phyloP scores from a whole-genome alignment of 2,797 vertebrate genomes.

The Serranus cabrilla region DNA sequence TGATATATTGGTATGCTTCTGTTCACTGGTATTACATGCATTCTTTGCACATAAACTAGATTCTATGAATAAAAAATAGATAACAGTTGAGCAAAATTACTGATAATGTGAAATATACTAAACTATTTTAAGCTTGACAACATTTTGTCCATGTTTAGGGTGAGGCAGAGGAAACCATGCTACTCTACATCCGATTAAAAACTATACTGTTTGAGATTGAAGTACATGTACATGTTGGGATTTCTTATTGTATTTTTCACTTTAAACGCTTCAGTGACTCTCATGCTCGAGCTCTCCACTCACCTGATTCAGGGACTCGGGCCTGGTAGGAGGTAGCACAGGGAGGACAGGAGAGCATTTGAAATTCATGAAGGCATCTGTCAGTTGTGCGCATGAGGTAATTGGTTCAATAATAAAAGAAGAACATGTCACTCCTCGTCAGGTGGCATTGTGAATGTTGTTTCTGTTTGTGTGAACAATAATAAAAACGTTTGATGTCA shows the following conservation, averaged over 20 bases:
- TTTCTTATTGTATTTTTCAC: slow-evolving; percentile 37
- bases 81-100: not conserved
- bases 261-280: slow-evolving; percentile 55
- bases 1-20: not conserved
- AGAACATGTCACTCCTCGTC: slow-evolving; percentile 65
- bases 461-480: slow-evolving; percentile 70
- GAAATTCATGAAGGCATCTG: slow-evolving; percentile 73
- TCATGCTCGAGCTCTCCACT: slow-evolving; percentile 35
- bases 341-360: slow-evolving; percentile 53
- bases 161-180: not conserved
- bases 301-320: slow-evolving; percentile 47
- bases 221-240: slow-evolving; percentile 13
- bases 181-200: not conserved
- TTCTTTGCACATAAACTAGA: not conserved
- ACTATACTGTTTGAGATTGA: slow-evolving; percentile 18
- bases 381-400: slow-evolving; percentile 54
- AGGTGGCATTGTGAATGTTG: slow-evolving; percentile 61
- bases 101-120: not conserved
- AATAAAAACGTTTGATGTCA: slow-evolving; percentile 72
- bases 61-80: not conserved
- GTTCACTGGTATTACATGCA: not conserved
- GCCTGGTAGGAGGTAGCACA: slow-evolving; percentile 42
- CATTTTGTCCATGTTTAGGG: not conserved
- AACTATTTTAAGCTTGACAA: not conserved
- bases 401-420: slow-evolving; percentile 75